Evolutionary conservation across 2,113 vertebrate genomes (phyloP), one percentile per base, ranked within the genome.

Genomic region (Cercopithecus mona): DNA sequence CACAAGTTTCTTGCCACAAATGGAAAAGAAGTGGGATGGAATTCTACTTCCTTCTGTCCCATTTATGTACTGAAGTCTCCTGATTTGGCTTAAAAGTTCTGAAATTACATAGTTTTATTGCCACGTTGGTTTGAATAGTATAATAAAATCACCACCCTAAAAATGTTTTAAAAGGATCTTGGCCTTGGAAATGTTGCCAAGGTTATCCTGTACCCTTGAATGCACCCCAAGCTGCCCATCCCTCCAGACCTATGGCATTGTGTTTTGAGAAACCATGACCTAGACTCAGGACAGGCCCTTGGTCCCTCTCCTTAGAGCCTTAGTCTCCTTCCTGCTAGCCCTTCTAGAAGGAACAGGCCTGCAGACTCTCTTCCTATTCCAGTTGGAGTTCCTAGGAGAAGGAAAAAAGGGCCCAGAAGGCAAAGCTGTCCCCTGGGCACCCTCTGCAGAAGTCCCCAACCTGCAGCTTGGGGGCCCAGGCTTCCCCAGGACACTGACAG

Each of bases 21-120:
- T 79, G 59, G 23, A 22, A 76, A 72, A 64, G 83, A 93, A 70
- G 20, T 75, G 23, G 25, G 20, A 30, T 40, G 9, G n/a, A 91
- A 72, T 94, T 96, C 70, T 18, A 91, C 22, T 90, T 93, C 73
- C 52, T 93, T 90, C 22, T 92, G 35, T 75, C 45, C 10, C 16
- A 10, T 38, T 48, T 38, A 32, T 59, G 25, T 92, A 38, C 32
- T 79, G 1, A 68, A 72, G 45, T 70, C 32, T 82, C 30, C 48
- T 48, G 8, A 48, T 88, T 87, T 83, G 55, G 30, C 32, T 83
- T 76, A 87, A 80, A 90, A 72, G 66, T 70, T 87, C 22, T 91
- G 73, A 40, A n/a, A 16, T 80, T 82, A 70, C 8, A 11, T 57
- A 32, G 11, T 88, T 72, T 88, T 81, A 79, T 80, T 2, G 5